Conservation (phyloP, 2,797 vertebrate species). For the Enteromius trimaculatus region DNA sequence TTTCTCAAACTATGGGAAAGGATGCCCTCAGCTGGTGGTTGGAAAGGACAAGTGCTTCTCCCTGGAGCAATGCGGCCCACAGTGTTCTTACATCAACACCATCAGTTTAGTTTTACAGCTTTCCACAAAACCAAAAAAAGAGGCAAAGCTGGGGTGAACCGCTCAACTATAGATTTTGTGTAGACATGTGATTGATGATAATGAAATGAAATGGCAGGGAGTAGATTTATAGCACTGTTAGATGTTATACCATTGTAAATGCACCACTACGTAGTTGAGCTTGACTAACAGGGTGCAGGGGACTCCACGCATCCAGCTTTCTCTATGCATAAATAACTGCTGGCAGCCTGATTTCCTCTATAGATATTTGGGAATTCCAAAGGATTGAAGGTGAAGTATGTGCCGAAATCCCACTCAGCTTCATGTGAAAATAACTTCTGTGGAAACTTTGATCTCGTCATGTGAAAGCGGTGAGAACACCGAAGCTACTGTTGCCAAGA, state of each 20-base stretch:
- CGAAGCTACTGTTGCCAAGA: neutral
- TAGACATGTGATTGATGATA: conserved; percentile 46
- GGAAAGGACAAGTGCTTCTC: conserved; percentile 40
- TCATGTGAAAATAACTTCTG: conserved; percentile 41
- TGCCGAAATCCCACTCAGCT: conserved; percentile 49
- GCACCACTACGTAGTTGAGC: conserved; percentile 48
- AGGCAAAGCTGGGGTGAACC: conserved; percentile 19
- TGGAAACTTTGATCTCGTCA: conserved; percentile 49
- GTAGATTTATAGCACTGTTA: conserved; percentile 48
- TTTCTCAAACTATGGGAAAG: conserved; percentile 78
- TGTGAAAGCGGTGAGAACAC: conserved; percentile 10
- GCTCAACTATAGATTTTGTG: conserved; percentile 25
- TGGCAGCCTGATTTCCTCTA: conserved; percentile 49
- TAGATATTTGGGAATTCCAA: conserved; percentile 41
- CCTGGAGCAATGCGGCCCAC: conserved; percentile 15
- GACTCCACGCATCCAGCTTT: conserved; percentile 55
- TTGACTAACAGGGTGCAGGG: conserved; percentile 58
- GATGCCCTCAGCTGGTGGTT: conserved; percentile 85
- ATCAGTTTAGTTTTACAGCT: conserved; percentile 13
- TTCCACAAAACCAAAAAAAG: conserved; percentile 25
- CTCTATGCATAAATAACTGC: conserved; percentile 50
- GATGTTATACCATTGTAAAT: conserved; percentile 49
- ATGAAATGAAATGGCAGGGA: conserved; percentile 39
- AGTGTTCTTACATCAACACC: conserved; percentile 17
- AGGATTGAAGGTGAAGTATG: conserved; percentile 47